Conservation (phyloP, 2,113 vertebrate genomes). For the Peromyscus leucopus region DNA sequence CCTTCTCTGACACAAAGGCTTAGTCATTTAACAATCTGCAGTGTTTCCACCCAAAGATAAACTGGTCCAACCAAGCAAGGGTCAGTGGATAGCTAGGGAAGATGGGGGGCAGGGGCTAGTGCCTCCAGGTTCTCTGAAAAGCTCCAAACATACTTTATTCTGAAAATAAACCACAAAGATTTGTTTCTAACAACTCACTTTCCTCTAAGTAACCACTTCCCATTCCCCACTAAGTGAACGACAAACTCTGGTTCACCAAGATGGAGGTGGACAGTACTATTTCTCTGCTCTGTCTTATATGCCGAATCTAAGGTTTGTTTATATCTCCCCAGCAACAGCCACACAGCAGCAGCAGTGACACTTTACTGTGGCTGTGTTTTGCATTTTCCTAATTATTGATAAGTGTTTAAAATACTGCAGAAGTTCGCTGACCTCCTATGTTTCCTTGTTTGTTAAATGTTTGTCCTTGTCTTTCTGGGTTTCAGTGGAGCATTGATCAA, state of each 20-base stretch:
- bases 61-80: background rate
- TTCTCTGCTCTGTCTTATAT: background rate
- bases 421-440: slow-evolving; percentile 33
- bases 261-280: background rate
- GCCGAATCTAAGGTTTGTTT: background rate
- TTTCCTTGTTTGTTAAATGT: slow-evolving; percentile 67
- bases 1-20: background rate
- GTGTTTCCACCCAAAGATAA: background rate
- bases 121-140: background rate
- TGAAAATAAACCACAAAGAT: background rate
- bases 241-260: background rate
- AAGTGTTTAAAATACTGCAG: slow-evolving; percentile 19
- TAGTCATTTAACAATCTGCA: background rate
- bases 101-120: background rate
- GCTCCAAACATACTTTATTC: background rate
- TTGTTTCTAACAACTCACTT: background rate
- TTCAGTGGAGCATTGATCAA: slow-evolving; percentile 68
- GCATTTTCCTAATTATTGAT: slow-evolving; percentile 45
- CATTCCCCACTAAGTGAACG: background rate
- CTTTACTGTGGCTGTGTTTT: background rate
- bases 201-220: background rate
- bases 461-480: slow-evolving; percentile 33
- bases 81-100: background rate
- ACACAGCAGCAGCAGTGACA: background rate
- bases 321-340: background rate